These are phyloP conservation scores for Bombus affinis DNA, from an alignment of 1,140 invertebrate genomes.

Conservation along the genomic window DNA sequence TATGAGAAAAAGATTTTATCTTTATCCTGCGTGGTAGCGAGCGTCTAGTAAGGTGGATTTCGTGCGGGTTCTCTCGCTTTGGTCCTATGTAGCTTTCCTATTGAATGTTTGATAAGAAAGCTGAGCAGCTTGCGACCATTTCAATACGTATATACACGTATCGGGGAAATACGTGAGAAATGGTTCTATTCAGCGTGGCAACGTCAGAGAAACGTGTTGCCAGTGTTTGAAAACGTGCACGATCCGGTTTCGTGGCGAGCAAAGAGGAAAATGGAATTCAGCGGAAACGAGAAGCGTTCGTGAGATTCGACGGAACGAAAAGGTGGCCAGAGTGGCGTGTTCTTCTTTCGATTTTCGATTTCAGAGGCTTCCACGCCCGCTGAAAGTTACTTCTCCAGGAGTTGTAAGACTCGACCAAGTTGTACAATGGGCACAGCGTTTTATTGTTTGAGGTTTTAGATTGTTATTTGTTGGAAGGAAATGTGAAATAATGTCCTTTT, in stretches of 20 bases:
- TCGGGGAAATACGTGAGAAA: not conserved
- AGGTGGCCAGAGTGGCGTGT: not conserved
- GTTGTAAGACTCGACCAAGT: not conserved
- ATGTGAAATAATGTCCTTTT: not conserved
- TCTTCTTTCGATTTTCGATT: not conserved
- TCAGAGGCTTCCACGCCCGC: not conserved
- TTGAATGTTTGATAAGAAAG: constrained; percentile 1
- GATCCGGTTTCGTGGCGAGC: not conserved
- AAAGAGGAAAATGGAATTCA: not conserved
- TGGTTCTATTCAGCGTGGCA: not conserved
- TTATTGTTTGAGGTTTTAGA: not conserved
- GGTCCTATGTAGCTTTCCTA: not conserved
- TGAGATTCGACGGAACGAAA: not conserved
- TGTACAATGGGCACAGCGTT: not conserved
- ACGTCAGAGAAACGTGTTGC: not conserved
- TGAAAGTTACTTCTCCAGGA: not conserved
- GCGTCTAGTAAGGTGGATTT: no score
- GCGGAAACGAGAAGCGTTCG: not conserved
- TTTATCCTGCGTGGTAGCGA: no score
- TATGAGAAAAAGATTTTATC: no score
- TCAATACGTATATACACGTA: not conserved
- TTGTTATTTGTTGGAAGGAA: not conserved
- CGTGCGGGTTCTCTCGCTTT: not conserved
- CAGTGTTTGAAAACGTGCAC: not conserved
- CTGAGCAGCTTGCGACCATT: not conserved